Percentiles rank a stretch among this genome's conserved stretches.
Conservation (phyloP, 2,888 invertebrate genomes). For the Idaea dimidiata region DNA sequence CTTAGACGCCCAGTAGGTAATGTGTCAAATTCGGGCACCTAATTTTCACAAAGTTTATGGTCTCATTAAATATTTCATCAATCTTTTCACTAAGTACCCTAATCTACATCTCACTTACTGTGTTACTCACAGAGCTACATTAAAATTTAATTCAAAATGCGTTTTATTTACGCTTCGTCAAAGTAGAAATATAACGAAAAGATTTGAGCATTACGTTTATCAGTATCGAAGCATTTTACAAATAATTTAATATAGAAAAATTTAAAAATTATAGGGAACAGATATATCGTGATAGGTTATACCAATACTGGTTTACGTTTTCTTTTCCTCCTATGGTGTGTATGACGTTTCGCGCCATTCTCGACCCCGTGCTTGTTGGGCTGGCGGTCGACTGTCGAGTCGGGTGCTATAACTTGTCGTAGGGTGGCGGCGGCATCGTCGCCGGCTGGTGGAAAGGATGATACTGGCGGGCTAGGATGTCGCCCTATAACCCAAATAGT, state of each 20-base stretch:
- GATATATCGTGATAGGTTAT: slow-evolving; percentile 31
- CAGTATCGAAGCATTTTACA: slow-evolving; percentile 8
- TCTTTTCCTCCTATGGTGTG: slow-evolving; percentile 56
- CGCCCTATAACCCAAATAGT: slow-evolving; percentile 74
- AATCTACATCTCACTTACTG: slow-evolving; percentile 58
- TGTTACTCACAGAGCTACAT: slow-evolving; percentile 44
- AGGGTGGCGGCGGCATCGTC: slow-evolving; percentile 57
- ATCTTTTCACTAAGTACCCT: slow-evolving; percentile 22
- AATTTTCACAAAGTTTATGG: slow-evolving; percentile 18
- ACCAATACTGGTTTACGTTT: slow-evolving; percentile 71
- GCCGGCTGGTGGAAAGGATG: slow-evolving; percentile 75
- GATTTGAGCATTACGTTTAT: slow-evolving; percentile 26
- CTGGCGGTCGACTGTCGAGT: slow-evolving; percentile 33
- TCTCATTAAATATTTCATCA: slow-evolving; percentile 8
- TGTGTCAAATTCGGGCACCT: slow-evolving; percentile 19
- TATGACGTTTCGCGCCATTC: slow-evolving; percentile 40
- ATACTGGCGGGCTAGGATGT: slow-evolving; percentile 72
- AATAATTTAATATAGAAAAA: slow-evolving; percentile 8
- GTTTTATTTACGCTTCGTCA: slow-evolving; percentile 20
- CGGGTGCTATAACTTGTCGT: slow-evolving; percentile 76
- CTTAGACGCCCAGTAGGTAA: slow-evolving; percentile 16
- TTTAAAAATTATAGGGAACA: slow-evolving; percentile 4
- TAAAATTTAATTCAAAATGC: slow-evolving; percentile 19
- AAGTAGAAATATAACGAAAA: slow-evolving; percentile 21
- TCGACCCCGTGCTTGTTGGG: slow-evolving; percentile 33